phyloP scores from a whole-genome alignment of 2,113 vertebrate genomes.

The Hydrolagus affinis region DNA sequence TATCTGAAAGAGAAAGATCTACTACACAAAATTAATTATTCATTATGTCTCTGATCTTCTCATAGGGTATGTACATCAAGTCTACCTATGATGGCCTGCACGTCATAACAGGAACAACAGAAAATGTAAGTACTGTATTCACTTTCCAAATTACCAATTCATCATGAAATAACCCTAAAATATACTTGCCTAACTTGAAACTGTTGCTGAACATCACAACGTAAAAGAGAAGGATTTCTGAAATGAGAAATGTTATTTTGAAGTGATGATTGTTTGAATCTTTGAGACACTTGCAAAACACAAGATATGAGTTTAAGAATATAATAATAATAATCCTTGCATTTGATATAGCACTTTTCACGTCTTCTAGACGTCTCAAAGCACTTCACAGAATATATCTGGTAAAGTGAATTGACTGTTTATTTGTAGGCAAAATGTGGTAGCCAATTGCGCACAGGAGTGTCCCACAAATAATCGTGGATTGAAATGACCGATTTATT shows the following conservation, averaged over 20 bases:
- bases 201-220: background rate
- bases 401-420: too few relatives aligned
- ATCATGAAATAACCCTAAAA: background rate
- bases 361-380: too few relatives aligned
- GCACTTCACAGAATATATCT: too few relatives aligned
- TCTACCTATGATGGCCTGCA: constrained; percentile 68
- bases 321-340: too few relatives aligned
- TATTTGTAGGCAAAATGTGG: too few relatives aligned
- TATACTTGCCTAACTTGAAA: background rate
- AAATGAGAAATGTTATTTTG: background rate
- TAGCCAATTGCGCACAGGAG: too few relatives aligned
- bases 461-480: too few relatives aligned
- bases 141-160: background rate
- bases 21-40: constrained; percentile 15
- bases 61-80: constrained; percentile 69
- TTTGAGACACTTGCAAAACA: background rate
- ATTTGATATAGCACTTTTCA: too few relatives aligned
- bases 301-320: too few relatives aligned
- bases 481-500: too few relatives aligned
- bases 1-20: background rate
- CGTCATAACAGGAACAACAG: constrained; percentile 68
- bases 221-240: constrained; percentile 1
- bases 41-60: constrained; percentile 27
- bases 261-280: background rate
- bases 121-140: constrained; percentile 59